Evolutionary conservation across 1,140 invertebrate genomes (phyloP), one percentile per base, ranked within the genome.

Genomic region (Papilio polytes): DNA sequence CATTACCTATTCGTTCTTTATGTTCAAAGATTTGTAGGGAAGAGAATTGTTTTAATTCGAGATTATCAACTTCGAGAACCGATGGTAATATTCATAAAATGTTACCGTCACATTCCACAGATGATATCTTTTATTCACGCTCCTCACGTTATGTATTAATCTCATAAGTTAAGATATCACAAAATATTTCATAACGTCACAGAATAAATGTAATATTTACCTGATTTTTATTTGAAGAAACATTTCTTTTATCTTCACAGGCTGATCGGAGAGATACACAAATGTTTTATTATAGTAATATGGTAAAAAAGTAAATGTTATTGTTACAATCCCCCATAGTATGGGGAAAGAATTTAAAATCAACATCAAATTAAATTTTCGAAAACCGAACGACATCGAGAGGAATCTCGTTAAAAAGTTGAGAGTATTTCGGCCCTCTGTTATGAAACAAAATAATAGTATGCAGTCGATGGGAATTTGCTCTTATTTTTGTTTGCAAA

Each of bases 401-500:
- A 82, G 77, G 53, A 77, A 82, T 82, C 80, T 88, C 82, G 83
- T 86, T 85, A 85, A 83, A 85, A 85, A 88, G 80, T 87, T 86
- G 84, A 81, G 84, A 87, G 85, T 84, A 85, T 81, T 44, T 22
- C 59, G 72, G 46, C 76, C 74, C 51, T 59, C 36, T 74, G 77
- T 82, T 66, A 41, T 20, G 74, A 81, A 80, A 81, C 72, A 81
- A 83, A 81, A 83, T 66, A 63, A 78, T 56, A 36, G 36, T 74
- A 56, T 44, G 26, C 53, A 41, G 36, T 78, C 76, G 76, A 6
- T 78, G 36, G 36, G 76, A 31, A 13, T 41, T 10, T 13, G 8
- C 36, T 36, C 18, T 31, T 53, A 78, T 36, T 78, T 78, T 78
- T 46, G 46, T 74, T 74, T 48, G 10, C 46, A 74, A 74, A 51